These are phyloP conservation scores for Psittacula derbiana DNA, from an alignment of 2,797 vertebrate species.

Conservation along the genomic window DNA sequence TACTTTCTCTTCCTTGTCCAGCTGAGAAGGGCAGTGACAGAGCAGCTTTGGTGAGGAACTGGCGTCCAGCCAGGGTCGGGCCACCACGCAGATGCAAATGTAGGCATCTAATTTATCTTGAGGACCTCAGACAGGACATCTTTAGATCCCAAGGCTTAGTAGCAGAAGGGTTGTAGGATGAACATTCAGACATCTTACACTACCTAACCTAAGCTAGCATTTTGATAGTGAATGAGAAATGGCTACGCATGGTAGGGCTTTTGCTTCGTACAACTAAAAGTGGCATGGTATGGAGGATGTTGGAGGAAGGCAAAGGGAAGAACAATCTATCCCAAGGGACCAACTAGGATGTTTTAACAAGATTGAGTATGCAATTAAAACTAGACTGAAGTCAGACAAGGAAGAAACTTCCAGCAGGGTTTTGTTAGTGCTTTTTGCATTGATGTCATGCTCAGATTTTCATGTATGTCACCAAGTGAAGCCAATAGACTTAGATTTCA, in stretches of 20 bases:
- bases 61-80: neutral
- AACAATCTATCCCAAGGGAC: rapidly evolving
- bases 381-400: neutral
- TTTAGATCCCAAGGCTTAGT: neutral
- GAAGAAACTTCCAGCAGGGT: neutral
- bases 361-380: neutral
- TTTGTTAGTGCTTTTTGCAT: neutral
- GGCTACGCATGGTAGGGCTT: neutral
- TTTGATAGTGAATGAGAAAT: neutral
- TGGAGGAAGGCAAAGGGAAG: neutral
- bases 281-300: neutral
- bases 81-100: neutral
- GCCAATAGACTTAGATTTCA: neutral
- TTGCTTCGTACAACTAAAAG: neutral
- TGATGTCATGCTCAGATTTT: neutral
- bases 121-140: neutral
- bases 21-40: neutral
- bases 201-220: neutral
- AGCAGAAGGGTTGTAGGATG: neutral
- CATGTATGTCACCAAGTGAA: neutral
- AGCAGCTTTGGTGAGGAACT: rapidly evolving
- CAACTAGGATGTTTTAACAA: neutral
- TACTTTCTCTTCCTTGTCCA: neutral
- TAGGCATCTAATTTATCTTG: neutral
- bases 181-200: neutral